These are phyloP conservation scores for Psilopsiagon aymara DNA, from an alignment of 2,113 vertebrate genomes.

Conservation along the genomic window DNA sequence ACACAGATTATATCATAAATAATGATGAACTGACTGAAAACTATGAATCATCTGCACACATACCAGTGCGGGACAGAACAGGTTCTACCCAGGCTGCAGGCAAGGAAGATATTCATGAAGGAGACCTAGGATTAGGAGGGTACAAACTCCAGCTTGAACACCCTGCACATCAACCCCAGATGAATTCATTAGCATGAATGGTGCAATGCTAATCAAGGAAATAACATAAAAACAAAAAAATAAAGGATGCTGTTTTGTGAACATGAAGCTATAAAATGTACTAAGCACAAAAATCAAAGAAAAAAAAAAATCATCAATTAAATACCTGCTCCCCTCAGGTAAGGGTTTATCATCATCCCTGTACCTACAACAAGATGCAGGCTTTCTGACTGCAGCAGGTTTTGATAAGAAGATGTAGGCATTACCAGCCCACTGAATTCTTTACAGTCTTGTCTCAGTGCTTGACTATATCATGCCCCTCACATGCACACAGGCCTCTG, in stretches of 20 bases:
- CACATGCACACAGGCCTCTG: neutral
- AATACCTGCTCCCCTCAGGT: neutral
- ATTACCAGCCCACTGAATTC: neutral
- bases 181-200: neutral
- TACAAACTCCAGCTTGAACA: slow-evolving; percentile 70
- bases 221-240: neutral
- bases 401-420: neutral
- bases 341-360: neutral
- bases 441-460: neutral
- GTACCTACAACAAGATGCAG: neutral
- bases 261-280: neutral
- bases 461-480: neutral
- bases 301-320: slow-evolving; percentile 30
- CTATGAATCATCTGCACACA: neutral
- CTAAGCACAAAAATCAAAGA: neutral
- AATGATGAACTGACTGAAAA: slow-evolving; percentile 73
- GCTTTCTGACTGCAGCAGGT: neutral
- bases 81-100: slow-evolving; percentile 3
- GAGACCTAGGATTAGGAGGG: slow-evolving; percentile 77
- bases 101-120: slow-evolving; percentile 76
- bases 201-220: neutral
- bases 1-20: slow-evolving; percentile 71
- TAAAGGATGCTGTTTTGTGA: neutral
- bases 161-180: neutral
- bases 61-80: neutral